A percentile compares a stretch with the other conserved stretches of the same genome.
Evolutionary conservation across 2,797 vertebrate genomes (phyloP).

Genomic region (Pantherophis vulpinus): DNA sequence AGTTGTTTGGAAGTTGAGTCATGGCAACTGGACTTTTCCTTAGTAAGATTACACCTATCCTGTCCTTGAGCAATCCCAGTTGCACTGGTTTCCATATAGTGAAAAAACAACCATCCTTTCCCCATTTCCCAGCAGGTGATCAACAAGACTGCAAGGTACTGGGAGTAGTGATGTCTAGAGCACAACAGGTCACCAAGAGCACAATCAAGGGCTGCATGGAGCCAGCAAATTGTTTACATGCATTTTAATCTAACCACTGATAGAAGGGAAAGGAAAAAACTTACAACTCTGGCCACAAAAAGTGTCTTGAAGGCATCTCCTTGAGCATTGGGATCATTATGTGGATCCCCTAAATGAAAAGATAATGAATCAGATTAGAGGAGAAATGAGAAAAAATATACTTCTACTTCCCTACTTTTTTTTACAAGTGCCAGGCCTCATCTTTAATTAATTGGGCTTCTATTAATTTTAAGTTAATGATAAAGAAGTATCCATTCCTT

Average conservation of each 20-base stretch:
- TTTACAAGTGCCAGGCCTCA: neutral
- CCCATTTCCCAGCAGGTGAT: neutral
- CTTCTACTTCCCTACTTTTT: too few relatives aligned
- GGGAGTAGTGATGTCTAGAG: neutral
- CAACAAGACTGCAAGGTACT: neutral
- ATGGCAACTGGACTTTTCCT: too few relatives aligned
- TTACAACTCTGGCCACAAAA: slow-evolving; percentile 92
- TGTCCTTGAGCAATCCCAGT: neutral
- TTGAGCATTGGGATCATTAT: slow-evolving; percentile 92
- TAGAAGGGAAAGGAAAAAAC: slow-evolving; percentile 40
- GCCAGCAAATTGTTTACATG: neutral
- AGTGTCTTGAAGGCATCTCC: slow-evolving; percentile 94
- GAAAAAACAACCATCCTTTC: neutral
- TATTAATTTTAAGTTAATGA: neutral
- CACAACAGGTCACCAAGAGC: neutral
- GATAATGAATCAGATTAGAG: neutral
- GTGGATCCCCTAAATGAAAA: slow-evolving; percentile 84
- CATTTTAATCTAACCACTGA: neutral
- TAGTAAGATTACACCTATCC: neutral
- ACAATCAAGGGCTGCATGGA: neutral
- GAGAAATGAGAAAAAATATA: neutral
- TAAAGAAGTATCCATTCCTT: neutral
- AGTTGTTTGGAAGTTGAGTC: too few relatives aligned
- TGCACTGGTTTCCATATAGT: neutral
- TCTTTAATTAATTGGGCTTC: neutral